phyloP scores from a whole-genome alignment of 1,140 invertebrate genomes.

The Diabrotica virgifera region DNA sequence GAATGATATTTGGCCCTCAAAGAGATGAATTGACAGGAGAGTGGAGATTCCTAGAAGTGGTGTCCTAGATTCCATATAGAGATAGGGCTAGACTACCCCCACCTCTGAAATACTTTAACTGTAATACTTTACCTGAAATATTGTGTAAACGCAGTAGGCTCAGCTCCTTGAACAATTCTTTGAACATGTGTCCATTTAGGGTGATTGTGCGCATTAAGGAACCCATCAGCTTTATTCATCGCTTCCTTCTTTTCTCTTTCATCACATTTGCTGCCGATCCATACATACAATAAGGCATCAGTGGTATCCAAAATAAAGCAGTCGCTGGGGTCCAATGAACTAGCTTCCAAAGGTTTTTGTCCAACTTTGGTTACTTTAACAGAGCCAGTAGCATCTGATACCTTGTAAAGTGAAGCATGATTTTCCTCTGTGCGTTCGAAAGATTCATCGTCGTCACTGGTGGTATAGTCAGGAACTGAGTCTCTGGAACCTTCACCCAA shows the following conservation, averaged over 20 bases:
- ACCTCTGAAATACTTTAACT: too few relatives aligned
- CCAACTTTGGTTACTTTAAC: conserved; percentile 63
- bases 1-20: too few relatives aligned
- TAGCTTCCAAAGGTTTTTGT: conserved; percentile 67
- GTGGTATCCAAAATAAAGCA: conserved; percentile 83
- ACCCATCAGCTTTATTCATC: conserved; percentile 73
- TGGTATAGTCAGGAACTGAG: conserved; percentile 64
- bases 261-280: conserved; percentile 78
- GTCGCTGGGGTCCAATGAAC: conserved; percentile 72
- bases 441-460: conserved; percentile 65
- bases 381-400: conserved; percentile 67
- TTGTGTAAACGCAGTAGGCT: conserved; percentile 75
- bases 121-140: conserved; percentile 58
- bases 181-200: conserved; percentile 73
- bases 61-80: too few relatives aligned
- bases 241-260: conserved; percentile 74
- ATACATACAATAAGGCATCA: conserved; percentile 77
- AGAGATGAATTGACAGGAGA: too few relatives aligned
- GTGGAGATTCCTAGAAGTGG: too few relatives aligned
- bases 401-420: conserved; percentile 61
- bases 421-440: conserved; percentile 59
- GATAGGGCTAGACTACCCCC: too few relatives aligned
- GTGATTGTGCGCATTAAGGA: conserved; percentile 68
- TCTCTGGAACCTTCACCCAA: conserved; percentile 68
- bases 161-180: conserved; percentile 68